Evolutionary conservation across 1,140 invertebrate species (phyloP), one percentile per base, ranked within the genome.

Genomic region (Meloidogyne chitwoodi): DNA sequence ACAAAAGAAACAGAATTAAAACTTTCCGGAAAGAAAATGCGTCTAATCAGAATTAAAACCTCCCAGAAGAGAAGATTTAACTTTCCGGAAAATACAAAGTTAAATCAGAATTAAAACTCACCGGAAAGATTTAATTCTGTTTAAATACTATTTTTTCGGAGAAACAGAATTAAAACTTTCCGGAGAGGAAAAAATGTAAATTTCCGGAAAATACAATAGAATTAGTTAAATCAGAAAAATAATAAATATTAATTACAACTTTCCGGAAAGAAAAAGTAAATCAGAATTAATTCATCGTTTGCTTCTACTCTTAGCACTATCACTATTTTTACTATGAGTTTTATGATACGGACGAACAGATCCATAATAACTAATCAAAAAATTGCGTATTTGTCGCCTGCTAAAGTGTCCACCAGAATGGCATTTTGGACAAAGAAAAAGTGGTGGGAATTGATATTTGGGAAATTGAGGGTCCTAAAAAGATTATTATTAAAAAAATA

Each of bases 361-460:
- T 8, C 72, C 78, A 66, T 86, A 86, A 68, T 87, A 87, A 44
- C 83, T 77, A 19, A 86, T 77, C 2, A 86, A 79, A 75, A 87
- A 86, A 74, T 86, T 87, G 38, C 86, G 84, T 26, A 85, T 83
- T 77, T 86, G 80, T 34, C 86, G 68, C 31, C 86, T 68, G 62
- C 83, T 85, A 75, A 86, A 86, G 29, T 87, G 80, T 31, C 86
- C 85, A 62, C 84, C 85, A 31, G 82, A 72, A 78, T 87, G 83
- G 73, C 85, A 86, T 1, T 79, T 83, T 31, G 82, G 84, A 75
- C 85, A 86, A 12, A 86, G 82, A 76, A 86, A 86, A n/a, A 83
- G 76, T 19, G 85, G 78, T 24, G 85, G 85, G 77, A 86, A 86
- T 74, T 86, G 85, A 64, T 81, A 82, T 66, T 86, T 86, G n/a